Percentiles rank a stretch among this genome's conserved stretches.
Evolutionary conservation across 2,113 vertebrate genomes (phyloP).

Genomic region (Phyllostomus discolor): DNA sequence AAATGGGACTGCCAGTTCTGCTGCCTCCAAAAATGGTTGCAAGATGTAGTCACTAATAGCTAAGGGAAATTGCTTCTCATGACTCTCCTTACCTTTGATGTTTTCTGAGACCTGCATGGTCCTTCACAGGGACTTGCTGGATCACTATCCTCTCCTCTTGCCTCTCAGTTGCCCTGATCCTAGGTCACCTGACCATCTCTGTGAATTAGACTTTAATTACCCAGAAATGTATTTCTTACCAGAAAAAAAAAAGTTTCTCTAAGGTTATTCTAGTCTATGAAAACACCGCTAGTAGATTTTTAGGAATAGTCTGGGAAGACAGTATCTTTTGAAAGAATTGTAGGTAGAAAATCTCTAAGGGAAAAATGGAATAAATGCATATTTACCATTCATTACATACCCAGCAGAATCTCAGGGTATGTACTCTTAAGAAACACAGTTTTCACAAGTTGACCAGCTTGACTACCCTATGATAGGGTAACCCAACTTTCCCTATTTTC

Average conservation of each 20-base stretch:
- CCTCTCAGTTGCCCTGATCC: slow-evolving; percentile 46
- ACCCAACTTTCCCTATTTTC: not conserved
- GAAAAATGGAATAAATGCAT: not conserved
- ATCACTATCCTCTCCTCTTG: slow-evolving; percentile 72
- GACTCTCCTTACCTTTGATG: slow-evolving; percentile 73
- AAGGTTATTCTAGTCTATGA: slow-evolving; percentile 52
- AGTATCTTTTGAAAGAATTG: slow-evolving; percentile 24
- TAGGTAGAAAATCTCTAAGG: not conserved
- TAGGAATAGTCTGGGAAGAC: slow-evolving; percentile 15
- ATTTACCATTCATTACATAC: not conserved
- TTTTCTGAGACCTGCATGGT: slow-evolving; percentile 68
- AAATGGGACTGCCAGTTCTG: slow-evolving; percentile 39
- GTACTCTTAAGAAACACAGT: not conserved
- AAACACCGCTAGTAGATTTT: not conserved
- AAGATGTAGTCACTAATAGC: slow-evolving; percentile 35
- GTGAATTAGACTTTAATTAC: slow-evolving; percentile 68
- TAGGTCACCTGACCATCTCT: slow-evolving; percentile 54
- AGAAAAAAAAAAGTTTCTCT: slow-evolving; percentile 71
- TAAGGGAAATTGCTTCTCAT: slow-evolving; percentile 60
- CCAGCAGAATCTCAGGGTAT: not conserved
- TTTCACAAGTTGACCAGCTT: not conserved
- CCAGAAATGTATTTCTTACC: slow-evolving; percentile 72
- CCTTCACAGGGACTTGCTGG: slow-evolving; percentile 63
- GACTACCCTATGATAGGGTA: not conserved
- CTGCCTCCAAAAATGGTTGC: slow-evolving; percentile 36